Percentiles rank a stretch among this genome's conserved stretches.
Evolutionary conservation across 1,140 invertebrate species (phyloP).

Genomic region (Atta cephalotes): DNA sequence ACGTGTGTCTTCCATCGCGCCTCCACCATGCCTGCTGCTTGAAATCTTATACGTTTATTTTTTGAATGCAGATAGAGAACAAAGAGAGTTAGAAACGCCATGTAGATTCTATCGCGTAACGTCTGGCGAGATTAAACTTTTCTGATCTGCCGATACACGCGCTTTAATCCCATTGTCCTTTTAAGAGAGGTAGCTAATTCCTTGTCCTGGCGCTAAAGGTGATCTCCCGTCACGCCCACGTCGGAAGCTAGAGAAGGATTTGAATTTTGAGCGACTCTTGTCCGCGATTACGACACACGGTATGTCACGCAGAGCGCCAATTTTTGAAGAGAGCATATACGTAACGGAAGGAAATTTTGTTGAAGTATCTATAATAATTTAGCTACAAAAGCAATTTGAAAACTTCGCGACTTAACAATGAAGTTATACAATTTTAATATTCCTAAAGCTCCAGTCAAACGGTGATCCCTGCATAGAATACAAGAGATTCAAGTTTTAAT

Average conservation of each 20-base stretch:
- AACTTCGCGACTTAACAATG: no score
- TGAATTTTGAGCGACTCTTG: slow-evolving; percentile 63
- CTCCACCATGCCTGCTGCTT: background rate
- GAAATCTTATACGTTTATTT: background rate
- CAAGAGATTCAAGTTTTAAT: no score
- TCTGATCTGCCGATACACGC: slow-evolving; percentile 30
- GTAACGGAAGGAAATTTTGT: no score
- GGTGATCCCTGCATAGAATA: no score
- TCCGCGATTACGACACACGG: slow-evolving; percentile 26
- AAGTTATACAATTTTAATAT: no score
- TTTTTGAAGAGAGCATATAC: no score
- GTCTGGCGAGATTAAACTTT: slow-evolving; percentile 21
- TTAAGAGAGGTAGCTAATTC: slow-evolving; percentile 39
- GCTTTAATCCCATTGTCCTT: slow-evolving; percentile 69
- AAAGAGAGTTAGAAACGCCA: background rate
- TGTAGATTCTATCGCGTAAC: slow-evolving; percentile 24
- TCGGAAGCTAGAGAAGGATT: slow-evolving; percentile 67
- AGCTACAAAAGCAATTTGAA: no score
- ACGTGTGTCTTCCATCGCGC: no score
- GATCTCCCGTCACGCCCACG: slow-evolving; percentile 60
- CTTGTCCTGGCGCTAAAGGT: slow-evolving; percentile 14
- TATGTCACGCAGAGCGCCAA: no score
- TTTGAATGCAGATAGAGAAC: background rate
- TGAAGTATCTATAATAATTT: no score
- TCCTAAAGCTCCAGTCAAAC: no score